Evolutionary conservation across 2,113 vertebrate species (phyloP).

Genomic region (Verasper variegatus): DNA sequence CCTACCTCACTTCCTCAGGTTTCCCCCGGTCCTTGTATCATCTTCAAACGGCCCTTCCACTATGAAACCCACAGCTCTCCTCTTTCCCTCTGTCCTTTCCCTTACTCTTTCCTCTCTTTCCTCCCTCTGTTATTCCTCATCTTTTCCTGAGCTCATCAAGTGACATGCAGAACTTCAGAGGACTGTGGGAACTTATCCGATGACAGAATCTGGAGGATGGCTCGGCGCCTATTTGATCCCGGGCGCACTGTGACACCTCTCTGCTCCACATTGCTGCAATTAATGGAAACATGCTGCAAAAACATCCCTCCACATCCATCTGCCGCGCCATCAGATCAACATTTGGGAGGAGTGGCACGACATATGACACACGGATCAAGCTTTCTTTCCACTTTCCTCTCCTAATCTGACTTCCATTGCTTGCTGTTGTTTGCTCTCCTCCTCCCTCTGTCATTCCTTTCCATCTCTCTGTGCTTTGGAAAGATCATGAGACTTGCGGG

Average conservation of each 20-base stretch:
- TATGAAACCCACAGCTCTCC: not conserved
- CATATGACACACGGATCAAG: not conserved
- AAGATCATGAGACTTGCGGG: not conserved
- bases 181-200: constrained; percentile 10
- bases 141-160: constrained; percentile 3
- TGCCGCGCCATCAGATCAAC: constrained; percentile 15
- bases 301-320: constrained; percentile 20
- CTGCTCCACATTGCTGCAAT: constrained; percentile 35
- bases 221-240: constrained; percentile 37
- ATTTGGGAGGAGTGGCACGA: not conserved
- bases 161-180: not conserved
- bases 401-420: not conserved
- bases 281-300: constrained; percentile 45
- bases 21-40: not conserved
- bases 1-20: not conserved
- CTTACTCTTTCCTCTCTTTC: not conserved
- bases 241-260: not conserved
- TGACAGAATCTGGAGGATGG: constrained; percentile 32
- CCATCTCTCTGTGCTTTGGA: not conserved
- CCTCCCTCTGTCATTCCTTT: not conserved
- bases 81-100: not conserved
- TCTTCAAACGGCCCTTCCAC: not conserved
- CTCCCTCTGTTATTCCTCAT: not conserved
- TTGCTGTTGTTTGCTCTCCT: not conserved
- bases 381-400: not conserved